phyloP scores from a whole-genome alignment of 2,113 vertebrate genomes.

The Eudyptes chrysolophus region DNA sequence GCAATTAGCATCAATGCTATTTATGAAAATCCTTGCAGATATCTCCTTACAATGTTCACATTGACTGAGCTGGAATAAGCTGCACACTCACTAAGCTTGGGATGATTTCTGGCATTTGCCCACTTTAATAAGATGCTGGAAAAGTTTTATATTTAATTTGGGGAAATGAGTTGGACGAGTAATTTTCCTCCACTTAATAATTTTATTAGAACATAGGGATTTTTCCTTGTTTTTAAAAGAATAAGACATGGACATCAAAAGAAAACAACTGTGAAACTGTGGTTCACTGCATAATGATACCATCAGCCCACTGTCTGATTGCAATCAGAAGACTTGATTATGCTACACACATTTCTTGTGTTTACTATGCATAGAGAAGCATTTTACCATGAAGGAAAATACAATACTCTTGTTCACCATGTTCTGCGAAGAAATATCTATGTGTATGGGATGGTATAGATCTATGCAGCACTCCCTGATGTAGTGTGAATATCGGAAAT shows the following conservation, averaged over 20 bases:
- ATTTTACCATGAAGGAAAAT: not conserved
- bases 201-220: not conserved
- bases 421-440: not conserved
- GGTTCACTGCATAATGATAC: not conserved
- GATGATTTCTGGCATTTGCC: not conserved
- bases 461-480: not conserved
- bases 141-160: not conserved
- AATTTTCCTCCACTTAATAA: not conserved
- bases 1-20: not conserved
- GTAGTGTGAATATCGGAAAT: not conserved
- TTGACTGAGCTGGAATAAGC: not conserved
- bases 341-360: not conserved
- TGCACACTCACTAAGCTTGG: not conserved
- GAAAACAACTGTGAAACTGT: not conserved
- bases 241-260: not conserved
- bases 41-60: not conserved
- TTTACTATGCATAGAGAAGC: not conserved
- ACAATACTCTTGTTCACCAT: not conserved
- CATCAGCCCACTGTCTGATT: not conserved
- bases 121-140: not conserved
- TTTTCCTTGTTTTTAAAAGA: not conserved
- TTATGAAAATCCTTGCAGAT: not conserved
- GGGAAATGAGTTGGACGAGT: not conserved
- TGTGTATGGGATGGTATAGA: not conserved
- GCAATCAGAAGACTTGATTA: not conserved